Evolutionary conservation across 1,140 invertebrate genomes (phyloP).

Genomic region (Meloidogyne exigua): DNA sequence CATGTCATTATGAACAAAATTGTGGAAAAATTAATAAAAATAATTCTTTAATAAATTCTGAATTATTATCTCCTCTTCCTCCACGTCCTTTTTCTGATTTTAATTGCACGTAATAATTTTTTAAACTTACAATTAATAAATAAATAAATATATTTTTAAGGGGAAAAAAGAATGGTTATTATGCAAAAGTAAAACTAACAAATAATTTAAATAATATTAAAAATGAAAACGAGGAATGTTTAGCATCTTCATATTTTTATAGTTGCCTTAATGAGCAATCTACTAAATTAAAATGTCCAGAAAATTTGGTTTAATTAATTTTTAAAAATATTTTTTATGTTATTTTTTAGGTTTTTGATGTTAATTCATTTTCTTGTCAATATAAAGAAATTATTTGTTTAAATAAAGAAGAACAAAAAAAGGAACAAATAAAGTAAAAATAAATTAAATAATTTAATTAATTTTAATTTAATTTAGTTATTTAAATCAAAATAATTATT

Average conservation of each 20-base stretch:
- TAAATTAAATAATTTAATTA: neutral
- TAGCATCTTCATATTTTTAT: neutral
- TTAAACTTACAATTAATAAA: neutral
- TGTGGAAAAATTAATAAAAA: conserved; percentile 9
- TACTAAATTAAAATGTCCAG: neutral
- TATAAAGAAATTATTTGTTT: conserved; percentile 14
- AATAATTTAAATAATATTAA: no score
- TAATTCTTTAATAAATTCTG: neutral
- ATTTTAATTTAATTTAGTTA: neutral
- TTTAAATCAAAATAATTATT: neutral
- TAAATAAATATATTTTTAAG: neutral
- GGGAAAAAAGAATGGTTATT: neutral
- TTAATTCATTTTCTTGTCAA: conserved; percentile 25
- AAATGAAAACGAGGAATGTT: neutral
- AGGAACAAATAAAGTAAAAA: neutral
- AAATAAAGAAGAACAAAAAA: neutral
- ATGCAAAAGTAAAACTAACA: neutral
- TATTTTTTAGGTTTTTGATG: conserved; percentile 26
- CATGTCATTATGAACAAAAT: conserved; percentile 11
- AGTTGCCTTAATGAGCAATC: conserved; percentile 2
- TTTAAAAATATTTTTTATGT: neutral
- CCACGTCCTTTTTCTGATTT: neutral
- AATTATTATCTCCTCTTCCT: neutral
- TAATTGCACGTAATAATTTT: neutral
- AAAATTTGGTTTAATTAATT: neutral